Percentiles rank a stretch among this genome's conserved stretches.
phyloP scores from a whole-genome alignment of 2,113 vertebrate genomes.

The Albula goreensis region DNA sequence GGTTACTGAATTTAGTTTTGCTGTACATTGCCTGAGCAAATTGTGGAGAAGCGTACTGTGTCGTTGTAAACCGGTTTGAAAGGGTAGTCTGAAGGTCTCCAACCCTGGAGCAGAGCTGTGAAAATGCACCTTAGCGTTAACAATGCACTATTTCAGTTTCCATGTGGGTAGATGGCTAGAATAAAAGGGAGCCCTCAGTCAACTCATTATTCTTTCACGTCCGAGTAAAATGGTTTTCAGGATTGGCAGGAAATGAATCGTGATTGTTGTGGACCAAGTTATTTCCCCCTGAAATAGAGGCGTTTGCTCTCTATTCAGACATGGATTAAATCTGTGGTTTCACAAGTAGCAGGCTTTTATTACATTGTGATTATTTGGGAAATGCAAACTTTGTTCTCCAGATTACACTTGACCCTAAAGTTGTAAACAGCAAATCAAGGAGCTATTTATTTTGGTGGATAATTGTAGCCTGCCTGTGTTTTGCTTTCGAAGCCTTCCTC shows the following conservation, averaged over 20 bases:
- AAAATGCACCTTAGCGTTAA: neutral
- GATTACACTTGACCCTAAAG: neutral
- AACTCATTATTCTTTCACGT: neutral
- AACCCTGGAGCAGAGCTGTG: neutral
- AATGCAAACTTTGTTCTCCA: neutral
- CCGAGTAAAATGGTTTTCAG: neutral
- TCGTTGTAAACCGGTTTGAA: too few relatives aligned
- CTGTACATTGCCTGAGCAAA: neutral
- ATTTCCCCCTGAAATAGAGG: neutral
- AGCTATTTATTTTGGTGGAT: neutral
- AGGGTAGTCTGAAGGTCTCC: neutral
- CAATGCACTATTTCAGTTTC: neutral
- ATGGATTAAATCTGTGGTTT: neutral
- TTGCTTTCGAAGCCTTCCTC: constrained; percentile 8
- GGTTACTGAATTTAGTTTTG: neutral
- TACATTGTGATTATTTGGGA: neutral
- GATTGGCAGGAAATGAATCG: constrained; percentile 2
- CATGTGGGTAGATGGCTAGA: neutral
- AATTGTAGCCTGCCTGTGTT: neutral
- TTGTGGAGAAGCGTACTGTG: neutral
- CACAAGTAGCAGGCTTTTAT: constrained; percentile 2
- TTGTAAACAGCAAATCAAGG: constrained; percentile 1
- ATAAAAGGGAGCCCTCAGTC: neutral
- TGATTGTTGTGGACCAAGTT: constrained; percentile 5
- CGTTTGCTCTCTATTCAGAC: neutral